A percentile compares a stretch with the other conserved stretches of the same genome.
Conservation (phyloP, 2,113 vertebrate species). For the Poecilia latipinna region DNA sequence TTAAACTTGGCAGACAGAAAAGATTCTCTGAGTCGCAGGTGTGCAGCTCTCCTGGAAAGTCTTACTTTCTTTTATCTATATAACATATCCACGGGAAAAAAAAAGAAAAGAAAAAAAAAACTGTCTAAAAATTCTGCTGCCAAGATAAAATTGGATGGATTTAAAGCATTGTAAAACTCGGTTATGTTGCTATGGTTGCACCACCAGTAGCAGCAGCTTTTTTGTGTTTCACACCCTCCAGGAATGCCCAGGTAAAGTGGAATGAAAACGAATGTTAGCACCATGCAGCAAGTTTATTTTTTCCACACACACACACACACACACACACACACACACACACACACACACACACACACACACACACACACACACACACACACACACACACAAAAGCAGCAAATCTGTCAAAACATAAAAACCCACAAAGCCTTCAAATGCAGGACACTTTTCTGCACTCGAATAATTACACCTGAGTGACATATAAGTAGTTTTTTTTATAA, state of each 20-base stretch:
- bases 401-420: conserved; percentile 35
- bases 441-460: conserved; percentile 39
- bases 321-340: too few relatives aligned
- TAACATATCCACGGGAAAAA: conserved; percentile 1
- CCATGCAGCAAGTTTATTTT: conserved; percentile 12
- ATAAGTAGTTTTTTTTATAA: conserved; percentile 31
- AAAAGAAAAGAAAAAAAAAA: neutral
- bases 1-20: neutral
- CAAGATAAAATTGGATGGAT: conserved; percentile 15
- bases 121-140: conserved; percentile 10
- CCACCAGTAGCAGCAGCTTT: conserved; percentile 12
- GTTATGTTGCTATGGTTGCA: conserved; percentile 42
- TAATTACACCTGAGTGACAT: conserved; percentile 57
- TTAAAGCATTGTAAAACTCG: conserved; percentile 26
- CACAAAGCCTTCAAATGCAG: conserved; percentile 32
- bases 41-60: conserved; percentile 2
- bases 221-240: conserved; percentile 22
- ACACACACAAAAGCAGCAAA: conserved; percentile 43
- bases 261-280: conserved; percentile 10
- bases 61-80: conserved; percentile 7
- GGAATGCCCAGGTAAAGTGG: conserved; percentile 22
- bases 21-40: conserved; percentile 19
- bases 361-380: too few relatives aligned
- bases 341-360: too few relatives aligned
- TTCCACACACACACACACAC: neutral